phyloP scores from a whole-genome alignment of 2,113 vertebrate species.

The Mirza zaza region DNA sequence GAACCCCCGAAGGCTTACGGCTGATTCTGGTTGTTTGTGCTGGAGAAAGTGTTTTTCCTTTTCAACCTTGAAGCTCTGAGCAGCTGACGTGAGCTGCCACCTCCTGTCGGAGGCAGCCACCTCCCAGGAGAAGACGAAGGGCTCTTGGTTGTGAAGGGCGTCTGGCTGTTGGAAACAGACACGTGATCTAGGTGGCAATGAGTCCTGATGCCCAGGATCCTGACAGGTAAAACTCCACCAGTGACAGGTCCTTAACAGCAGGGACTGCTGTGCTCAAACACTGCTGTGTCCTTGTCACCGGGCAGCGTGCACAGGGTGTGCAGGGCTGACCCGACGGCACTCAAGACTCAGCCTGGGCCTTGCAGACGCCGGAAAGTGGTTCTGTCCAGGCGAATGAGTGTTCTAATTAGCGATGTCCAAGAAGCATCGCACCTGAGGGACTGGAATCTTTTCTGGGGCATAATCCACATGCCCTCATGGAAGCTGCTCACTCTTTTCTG shows the following conservation, averaged over 20 bases:
- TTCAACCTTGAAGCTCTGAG: not conserved
- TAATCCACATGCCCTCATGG: not conserved
- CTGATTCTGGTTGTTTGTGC: not conserved
- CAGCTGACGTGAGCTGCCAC: not conserved
- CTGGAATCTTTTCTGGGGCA: not conserved
- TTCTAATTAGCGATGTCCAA: not conserved
- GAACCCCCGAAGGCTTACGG: not conserved
- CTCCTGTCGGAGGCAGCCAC: not conserved
- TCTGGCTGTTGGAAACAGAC: not conserved
- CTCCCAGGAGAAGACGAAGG: slow-evolving; percentile 13
- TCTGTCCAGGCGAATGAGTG: not conserved
- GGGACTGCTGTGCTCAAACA: slow-evolving; percentile 57
- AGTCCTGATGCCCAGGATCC: not conserved
- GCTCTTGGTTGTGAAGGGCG: slow-evolving; percentile 32
- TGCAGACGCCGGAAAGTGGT: not conserved
- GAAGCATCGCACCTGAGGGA: not conserved
- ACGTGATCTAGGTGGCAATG: slow-evolving; percentile 39
- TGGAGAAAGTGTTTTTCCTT: slow-evolving; percentile 1
- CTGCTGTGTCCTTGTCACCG: not conserved
- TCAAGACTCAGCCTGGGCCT: not conserved
- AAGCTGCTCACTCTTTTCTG: not conserved
- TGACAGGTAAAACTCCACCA: slow-evolving; percentile 28
- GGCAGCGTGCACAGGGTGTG: no score
- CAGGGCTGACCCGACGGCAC: not conserved
- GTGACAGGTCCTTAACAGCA: slow-evolving; percentile 47